Evolutionary conservation across 2,797 vertebrate species (phyloP).

Genomic region (Gobionotothen gibberifrons): DNA sequence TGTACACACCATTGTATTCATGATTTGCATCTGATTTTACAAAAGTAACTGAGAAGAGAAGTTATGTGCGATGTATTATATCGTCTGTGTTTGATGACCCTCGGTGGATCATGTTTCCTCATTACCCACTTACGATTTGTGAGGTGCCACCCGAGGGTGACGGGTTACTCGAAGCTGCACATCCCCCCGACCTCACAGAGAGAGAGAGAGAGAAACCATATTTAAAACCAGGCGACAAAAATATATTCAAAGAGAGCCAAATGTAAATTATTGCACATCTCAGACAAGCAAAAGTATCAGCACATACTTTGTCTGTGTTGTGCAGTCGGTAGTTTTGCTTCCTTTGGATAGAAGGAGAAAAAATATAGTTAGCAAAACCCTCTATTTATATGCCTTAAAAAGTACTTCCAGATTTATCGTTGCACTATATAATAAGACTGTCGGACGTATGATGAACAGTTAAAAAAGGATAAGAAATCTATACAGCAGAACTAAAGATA

Average conservation of each 20-base stretch:
- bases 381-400: not conserved
- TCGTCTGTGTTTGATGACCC: conserved; percentile 45
- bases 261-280: not conserved
- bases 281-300: not conserved
- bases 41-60: conserved; percentile 14
- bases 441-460: not conserved
- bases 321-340: conserved; percentile 71
- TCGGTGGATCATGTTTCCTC: conserved; percentile 67
- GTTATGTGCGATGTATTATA: conserved; percentile 24
- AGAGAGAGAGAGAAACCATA: conserved; percentile 21
- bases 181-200: conserved; percentile 71
- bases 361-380: conserved; percentile 9
- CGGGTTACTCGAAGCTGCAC: conserved; percentile 75
- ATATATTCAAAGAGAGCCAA: not conserved
- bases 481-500: not conserved
- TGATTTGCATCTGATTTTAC: conserved; percentile 17
- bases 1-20: conserved; percentile 6
- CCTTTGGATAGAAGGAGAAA: conserved; percentile 60
- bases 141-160: conserved; percentile 82
- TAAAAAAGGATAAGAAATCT: not conserved
- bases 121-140: conserved; percentile 86
- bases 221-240: conserved; percentile 12
- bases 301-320: conserved; percentile 80
- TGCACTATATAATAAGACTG: not conserved
- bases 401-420: not conserved